phyloP scores from a whole-genome alignment of 2,888 invertebrate species.

The Drosophila pegasa region DNA sequence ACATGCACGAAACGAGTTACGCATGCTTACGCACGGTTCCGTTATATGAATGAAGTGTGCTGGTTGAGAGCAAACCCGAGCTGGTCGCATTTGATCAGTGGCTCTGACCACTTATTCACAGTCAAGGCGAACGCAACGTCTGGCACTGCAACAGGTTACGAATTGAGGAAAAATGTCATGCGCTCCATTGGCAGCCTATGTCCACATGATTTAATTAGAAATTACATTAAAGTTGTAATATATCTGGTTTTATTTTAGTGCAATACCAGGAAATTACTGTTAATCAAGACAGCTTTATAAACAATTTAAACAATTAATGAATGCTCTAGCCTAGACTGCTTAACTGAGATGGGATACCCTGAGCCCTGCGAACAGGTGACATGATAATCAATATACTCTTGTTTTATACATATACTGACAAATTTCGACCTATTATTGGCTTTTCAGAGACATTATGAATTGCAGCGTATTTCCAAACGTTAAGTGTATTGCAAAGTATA shows the following conservation, averaged over 20 bases:
- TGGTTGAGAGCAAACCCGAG: background rate
- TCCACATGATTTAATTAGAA: background rate
- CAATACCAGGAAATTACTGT: slow-evolving; percentile 4
- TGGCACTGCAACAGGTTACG: background rate
- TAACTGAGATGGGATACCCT: too few species aligned
- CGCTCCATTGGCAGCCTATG: slow-evolving; percentile 38
- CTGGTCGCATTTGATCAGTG: too few species aligned
- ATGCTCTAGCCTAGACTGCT: too few species aligned
- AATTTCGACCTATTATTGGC: too few species aligned
- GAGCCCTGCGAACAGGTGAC: too few species aligned
- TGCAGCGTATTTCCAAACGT: slow-evolving; percentile 40
- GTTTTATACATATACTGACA: too few species aligned
- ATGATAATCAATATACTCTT: too few species aligned
- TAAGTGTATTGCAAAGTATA: slow-evolving; percentile 51
- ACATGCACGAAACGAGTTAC: slow-evolving; percentile 58
- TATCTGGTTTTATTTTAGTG: background rate
- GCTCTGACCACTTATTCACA: slow-evolving; percentile 3
- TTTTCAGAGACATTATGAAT: slow-evolving; percentile 43
- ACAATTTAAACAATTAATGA: too few species aligned
- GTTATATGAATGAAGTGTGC: slow-evolving; percentile 53
- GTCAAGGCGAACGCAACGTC: slow-evolving; percentile 17
- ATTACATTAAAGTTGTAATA: background rate
- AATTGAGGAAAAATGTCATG: slow-evolving; percentile 20
- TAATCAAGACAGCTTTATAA: too few species aligned
- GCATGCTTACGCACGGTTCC: slow-evolving; percentile 69